Evolutionary conservation across 2,113 vertebrate genomes (phyloP), one percentile per base, ranked within the genome.

Genomic region (Rhinolophus ferrumequinum): DNA sequence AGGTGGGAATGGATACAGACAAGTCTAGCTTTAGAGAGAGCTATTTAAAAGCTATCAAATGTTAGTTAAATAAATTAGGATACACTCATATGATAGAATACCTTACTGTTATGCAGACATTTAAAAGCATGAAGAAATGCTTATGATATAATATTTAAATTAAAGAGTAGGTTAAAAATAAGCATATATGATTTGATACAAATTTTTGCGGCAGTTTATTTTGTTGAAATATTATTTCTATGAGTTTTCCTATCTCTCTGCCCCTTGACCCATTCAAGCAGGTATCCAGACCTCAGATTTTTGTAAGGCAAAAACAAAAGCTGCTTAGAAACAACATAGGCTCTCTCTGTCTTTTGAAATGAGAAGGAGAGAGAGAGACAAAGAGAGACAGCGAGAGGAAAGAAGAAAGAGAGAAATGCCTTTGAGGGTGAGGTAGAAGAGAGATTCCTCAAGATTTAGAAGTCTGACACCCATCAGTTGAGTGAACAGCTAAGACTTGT

Each of bases 61-160:
- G 21, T 72, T 58, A 56, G 18, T 81, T 80, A 95, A 88, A 85
- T 88, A 85, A 85, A 80, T 79, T 35, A 84, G 35, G n/a, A 82
- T 94, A 76, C 8, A 70, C 60, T 87, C 21, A 62, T 72, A 56
- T 70, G 15, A 91, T 62, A n/a, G 56, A 95, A 77, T 66, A 82
- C 11, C 11, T 90, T 79, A 44, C 18, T 22, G 41, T 84, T 79
- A 76, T 41, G 24, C 24, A 70, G 52, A 86, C 58, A 85, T 21
- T 91, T 80, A 67, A 92, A 97, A 92, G 44, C 54, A 82, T 95
- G 91, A 92, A 96, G n/a, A 88, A 89, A 92, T 87, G 56, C 58
- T 94, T 86, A 6, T 77, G 24, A 52, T 82, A 33, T 33, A 88
- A 82, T 70, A 58, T 72, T 72, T 35, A 90, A 77, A 90, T 80